Evolutionary conservation across 2,113 vertebrate genomes (phyloP).

Genomic region (Galbula dea): DNA sequence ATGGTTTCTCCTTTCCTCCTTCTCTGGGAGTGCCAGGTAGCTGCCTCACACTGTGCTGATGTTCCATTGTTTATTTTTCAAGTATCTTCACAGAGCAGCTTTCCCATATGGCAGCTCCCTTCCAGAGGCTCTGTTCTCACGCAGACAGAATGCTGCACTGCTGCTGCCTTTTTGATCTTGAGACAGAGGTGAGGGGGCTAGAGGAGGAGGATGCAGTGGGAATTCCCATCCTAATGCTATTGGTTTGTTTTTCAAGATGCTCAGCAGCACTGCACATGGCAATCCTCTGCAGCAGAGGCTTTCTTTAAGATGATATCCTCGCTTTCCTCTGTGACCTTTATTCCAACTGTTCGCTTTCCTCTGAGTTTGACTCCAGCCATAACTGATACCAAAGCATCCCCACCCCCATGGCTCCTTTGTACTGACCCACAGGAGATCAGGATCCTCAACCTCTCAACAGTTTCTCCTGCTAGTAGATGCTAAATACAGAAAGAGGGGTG

Average conservation of each 20-base stretch:
- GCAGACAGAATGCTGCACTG: background rate
- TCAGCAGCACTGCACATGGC: background rate
- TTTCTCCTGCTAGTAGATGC: background rate
- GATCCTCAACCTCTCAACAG: background rate
- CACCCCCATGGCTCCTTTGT: background rate
- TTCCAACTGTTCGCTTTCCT: background rate
- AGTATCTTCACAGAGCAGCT: constrained; percentile 26
- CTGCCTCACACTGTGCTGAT: background rate
- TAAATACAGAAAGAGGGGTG: background rate
- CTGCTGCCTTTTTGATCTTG: constrained; percentile 31
- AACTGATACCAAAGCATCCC: background rate
- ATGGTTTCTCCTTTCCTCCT: background rate
- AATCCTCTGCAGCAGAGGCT: background rate
- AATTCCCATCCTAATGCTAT: constrained; percentile 27
- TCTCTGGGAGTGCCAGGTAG: background rate
- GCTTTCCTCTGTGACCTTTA: constrained; percentile 15
- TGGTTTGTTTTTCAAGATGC: constrained; percentile 27
- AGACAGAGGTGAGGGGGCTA: constrained; percentile 31
- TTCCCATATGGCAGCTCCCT: background rate
- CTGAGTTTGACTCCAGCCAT: background rate
- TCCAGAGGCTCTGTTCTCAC: background rate
- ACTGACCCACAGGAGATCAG: background rate
- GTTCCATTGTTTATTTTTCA: constrained; percentile 20
- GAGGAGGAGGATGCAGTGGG: constrained; percentile 2
- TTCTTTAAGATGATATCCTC: constrained; percentile 4